Base-by-base conservation (phyloP, 1,140 invertebrate species). In the Drosophila baimaii region DNA sequence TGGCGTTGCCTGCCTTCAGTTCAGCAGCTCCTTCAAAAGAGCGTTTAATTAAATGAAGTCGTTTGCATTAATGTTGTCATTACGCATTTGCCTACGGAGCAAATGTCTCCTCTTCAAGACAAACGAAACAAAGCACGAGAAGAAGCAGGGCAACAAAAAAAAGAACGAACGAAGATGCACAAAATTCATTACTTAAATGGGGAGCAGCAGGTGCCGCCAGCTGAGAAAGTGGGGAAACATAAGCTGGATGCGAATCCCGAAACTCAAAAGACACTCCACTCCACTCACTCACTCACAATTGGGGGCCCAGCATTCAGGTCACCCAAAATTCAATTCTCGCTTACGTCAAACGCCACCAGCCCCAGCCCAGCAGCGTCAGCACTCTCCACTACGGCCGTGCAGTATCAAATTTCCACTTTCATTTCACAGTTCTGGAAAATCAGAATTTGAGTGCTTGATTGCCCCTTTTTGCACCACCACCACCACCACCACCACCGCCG, bases 41-140 rank as follows among this genome's bases (percentile, higher is more conserved):
- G 68, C 84, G 79, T 88, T 88, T 88, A 88, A 88, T 88, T 88
- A 88, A 88, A 89, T 88, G 84, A 89, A 88, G 84, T 88, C 84
- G 77, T 88, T 88, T 83, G 79, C 83, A 88, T 88, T 88, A 88
- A 88, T 88, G 80, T 66, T 70, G 63, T 89, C 84, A 88, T 86
- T 88, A 88, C 83, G 76, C 70, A 88, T 86, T 88, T 88, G 82
- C 83, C 79, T 77, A 82, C 62, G 64, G 59, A 70, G 57, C 57
- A 21, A 41, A 31, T 21, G 23, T 31, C 43, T 49, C 57, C 61
- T 63, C 37, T 37, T 5, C 19, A 33, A 47, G 33, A 46, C 51
- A 54, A 54, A 52, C 29, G 49, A 52, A 52, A 51, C 29, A 17
- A 31, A 47, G 46, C 46, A 49, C n/a, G 17, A 29, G 46, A 27